Percentiles rank a stretch among this genome's conserved stretches.
These are phyloP conservation scores for Psittacus erithacus DNA, from an alignment of 2,113 vertebrate genomes.

Conservation along the genomic window DNA sequence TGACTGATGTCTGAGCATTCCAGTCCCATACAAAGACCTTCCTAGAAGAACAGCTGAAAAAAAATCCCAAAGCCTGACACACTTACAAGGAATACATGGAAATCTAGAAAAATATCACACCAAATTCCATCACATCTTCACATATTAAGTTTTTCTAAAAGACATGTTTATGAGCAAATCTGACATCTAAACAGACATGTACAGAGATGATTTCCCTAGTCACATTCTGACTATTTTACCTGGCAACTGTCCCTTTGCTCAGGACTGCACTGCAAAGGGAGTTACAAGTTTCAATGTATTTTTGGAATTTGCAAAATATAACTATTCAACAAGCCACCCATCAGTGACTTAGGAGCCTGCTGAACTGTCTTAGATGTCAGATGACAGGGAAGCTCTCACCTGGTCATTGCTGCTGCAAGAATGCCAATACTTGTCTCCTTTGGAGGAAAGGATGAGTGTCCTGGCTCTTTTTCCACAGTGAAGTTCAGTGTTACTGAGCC, in stretches of 20 bases:
- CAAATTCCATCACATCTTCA: background rate
- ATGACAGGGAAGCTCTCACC: conserved; percentile 68
- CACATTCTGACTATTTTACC: background rate
- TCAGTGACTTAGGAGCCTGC: background rate
- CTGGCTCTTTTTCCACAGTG: conserved; percentile 79
- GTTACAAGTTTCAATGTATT: background rate
- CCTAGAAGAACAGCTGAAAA: background rate
- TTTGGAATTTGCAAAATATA: background rate
- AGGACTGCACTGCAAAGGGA: background rate
- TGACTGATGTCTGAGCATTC: background rate
- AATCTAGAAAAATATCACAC: background rate
- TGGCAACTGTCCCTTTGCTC: background rate
- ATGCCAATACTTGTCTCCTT: conserved; percentile 90
- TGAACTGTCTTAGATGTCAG: background rate
- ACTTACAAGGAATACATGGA: background rate
- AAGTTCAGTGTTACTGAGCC: conserved; percentile 83
- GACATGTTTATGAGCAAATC: background rate
- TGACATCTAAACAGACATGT: accelerated
- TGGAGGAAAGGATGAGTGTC: conserved; percentile 90
- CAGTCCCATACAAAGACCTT: background rate
- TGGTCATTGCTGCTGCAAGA: conserved; percentile 87
- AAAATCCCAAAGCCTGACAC: background rate
- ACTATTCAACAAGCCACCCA: background rate
- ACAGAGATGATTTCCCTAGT: background rate
- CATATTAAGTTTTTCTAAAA: background rate